phyloP scores from a whole-genome alignment of 1,140 invertebrate species.

The Coelopa frigida region DNA sequence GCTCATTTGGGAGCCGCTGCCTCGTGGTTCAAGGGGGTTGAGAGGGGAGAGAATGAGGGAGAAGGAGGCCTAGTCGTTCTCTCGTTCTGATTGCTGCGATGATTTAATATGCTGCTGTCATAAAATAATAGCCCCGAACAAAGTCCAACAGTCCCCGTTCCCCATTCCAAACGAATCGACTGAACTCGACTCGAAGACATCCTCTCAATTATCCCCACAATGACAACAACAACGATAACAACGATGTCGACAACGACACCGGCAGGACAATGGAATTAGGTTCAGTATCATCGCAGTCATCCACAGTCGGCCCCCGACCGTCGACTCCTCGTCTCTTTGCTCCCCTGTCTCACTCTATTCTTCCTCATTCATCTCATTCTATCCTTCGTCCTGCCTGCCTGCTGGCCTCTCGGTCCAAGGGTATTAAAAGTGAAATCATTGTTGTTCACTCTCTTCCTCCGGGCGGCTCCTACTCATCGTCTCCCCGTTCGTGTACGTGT shows the following conservation, averaged over 20 bases:
- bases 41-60: too few species aligned
- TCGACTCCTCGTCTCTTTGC: neutral
- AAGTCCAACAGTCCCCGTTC: too few species aligned
- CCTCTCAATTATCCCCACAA: too few species aligned
- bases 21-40: too few species aligned
- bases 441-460: neutral
- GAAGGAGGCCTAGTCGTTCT: too few species aligned
- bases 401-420: neutral
- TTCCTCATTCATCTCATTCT: neutral
- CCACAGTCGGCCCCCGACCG: neutral
- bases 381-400: neutral
- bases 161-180: too few species aligned
- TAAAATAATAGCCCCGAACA: constrained; percentile 36
- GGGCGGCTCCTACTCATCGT: neutral
- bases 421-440: too few species aligned
- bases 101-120: constrained; percentile 29
- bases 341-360: neutral
- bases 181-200: too few species aligned
- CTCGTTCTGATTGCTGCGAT: too few species aligned
- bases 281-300: neutral
- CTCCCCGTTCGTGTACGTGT: neutral
- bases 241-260: neutral
- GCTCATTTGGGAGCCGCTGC: constrained; percentile 39
- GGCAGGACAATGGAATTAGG: neutral
- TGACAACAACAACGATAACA: neutral